These are phyloP conservation scores for Rhagium mordax DNA, from an alignment of 2,888 invertebrate genomes.

Conservation along the genomic window DNA sequence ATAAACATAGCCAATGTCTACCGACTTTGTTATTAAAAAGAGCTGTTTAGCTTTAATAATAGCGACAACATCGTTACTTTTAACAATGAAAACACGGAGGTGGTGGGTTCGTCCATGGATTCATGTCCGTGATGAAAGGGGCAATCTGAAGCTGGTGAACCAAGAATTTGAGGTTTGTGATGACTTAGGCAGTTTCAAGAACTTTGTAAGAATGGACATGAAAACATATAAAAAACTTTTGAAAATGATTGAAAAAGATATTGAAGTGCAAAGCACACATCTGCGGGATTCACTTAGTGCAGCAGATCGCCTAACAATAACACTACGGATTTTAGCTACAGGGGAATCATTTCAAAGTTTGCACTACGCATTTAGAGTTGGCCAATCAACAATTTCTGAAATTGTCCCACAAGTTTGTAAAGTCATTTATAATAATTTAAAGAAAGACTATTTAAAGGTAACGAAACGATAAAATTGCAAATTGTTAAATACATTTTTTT, in stretches of 20 bases:
- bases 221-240: not conserved
- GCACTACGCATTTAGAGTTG: not conserved
- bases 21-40: too few relatives aligned
- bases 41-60: not conserved
- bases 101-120: constrained; percentile 6
- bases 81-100: too few relatives aligned
- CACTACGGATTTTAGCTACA: not conserved
- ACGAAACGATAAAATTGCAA: too few relatives aligned
- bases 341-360: not conserved
- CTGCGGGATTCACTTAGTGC: not conserved
- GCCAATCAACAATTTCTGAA: not conserved
- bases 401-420: not conserved
- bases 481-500: too few relatives aligned
- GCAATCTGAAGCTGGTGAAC: not conserved
- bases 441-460: not conserved
- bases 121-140: not conserved
- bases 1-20: too few relatives aligned
- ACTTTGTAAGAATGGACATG: not conserved
- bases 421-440: not conserved
- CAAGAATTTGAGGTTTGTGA: not conserved
- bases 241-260: not conserved
- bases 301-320: not conserved
- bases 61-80: not conserved
- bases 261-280: not conserved
- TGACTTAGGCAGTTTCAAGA: not conserved